A percentile compares a stretch with the other conserved stretches of the same genome.
phyloP scores from a whole-genome alignment of 2,113 vertebrate species.

The Solenodon paradoxus region DNA sequence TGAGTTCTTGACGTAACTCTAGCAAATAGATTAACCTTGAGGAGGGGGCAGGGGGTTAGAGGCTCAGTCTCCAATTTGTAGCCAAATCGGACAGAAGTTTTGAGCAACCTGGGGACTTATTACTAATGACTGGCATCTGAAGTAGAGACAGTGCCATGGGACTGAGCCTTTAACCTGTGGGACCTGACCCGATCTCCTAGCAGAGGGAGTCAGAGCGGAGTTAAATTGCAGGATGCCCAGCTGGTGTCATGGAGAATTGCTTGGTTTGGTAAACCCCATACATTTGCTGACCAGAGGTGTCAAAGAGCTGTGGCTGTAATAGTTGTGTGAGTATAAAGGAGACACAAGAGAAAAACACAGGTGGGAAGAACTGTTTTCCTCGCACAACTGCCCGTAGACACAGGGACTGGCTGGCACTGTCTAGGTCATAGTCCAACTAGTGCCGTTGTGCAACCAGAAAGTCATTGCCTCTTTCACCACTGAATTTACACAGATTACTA shows the following conservation, averaged over 20 bases:
- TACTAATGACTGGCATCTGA: neutral
- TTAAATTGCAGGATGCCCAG: neutral
- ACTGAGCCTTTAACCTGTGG: too few species aligned
- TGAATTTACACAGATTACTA: neutral
- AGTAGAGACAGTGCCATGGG: neutral
- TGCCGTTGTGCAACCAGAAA: neutral
- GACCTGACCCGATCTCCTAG: neutral
- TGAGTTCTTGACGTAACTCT: neutral
- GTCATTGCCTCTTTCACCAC: neutral
- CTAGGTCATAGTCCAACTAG: fast-evolving
- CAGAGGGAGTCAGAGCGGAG: neutral
- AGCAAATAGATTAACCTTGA: neutral
- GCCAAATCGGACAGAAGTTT: neutral
- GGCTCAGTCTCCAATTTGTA: neutral
- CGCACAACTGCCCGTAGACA: neutral
- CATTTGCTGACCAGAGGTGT: neutral
- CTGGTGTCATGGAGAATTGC: too few species aligned
- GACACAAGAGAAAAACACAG: neutral
- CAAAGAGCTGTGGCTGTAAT: neutral
- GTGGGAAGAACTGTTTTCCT: neutral
- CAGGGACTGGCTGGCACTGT: neutral
- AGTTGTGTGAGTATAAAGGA: neutral
- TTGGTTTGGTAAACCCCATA: neutral
- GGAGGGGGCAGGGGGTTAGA: neutral
- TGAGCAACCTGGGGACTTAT: neutral